Evolutionary conservation across 1,140 invertebrate species (phyloP).

Genomic region (Leptinotarsa defecta): DNA sequence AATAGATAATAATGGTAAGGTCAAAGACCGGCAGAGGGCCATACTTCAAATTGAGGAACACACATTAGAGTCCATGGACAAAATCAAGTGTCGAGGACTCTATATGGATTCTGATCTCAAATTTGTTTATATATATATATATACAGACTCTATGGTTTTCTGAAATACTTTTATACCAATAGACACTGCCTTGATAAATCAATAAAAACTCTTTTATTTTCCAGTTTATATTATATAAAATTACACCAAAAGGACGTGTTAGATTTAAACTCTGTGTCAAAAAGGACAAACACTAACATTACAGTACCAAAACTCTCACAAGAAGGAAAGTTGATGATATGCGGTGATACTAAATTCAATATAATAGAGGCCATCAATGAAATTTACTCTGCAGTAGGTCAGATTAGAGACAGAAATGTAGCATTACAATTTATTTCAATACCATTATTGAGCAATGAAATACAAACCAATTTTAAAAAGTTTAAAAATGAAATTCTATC

Average conservation of each 20-base stretch:
- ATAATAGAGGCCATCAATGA: conserved; percentile 68
- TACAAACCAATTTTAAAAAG: conserved; percentile 63
- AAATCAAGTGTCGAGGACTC: too few relatives aligned
- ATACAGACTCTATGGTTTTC: too few relatives aligned
- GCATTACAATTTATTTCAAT: conserved; percentile 80
- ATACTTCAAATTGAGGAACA: too few relatives aligned
- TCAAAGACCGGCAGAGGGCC: too few relatives aligned
- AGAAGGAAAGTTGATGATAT: conserved; percentile 58
- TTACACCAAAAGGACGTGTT: conserved; percentile 26
- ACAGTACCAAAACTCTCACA: conserved; percentile 62
- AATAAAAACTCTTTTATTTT: conserved; percentile 3
- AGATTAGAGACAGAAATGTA: conserved; percentile 64
- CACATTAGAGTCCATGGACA: too few relatives aligned
- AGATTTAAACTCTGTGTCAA: conserved; percentile 16
- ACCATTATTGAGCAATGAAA: conserved; percentile 63
- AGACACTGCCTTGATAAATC: too few relatives aligned
- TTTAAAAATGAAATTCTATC: conserved; percentile 59
- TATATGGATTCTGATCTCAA: too few relatives aligned
- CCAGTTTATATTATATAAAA: conserved; percentile 39
- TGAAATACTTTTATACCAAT: too few relatives aligned
- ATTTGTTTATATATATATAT: too few relatives aligned
- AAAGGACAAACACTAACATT: conserved; percentile 67
- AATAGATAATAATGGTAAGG: too few relatives aligned
- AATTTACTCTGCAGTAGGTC: conserved; percentile 69
- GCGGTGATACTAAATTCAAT: conserved; percentile 60